Evolutionary conservation across 1,140 invertebrate species (phyloP).

Genomic region (Cydia amplana): DNA sequence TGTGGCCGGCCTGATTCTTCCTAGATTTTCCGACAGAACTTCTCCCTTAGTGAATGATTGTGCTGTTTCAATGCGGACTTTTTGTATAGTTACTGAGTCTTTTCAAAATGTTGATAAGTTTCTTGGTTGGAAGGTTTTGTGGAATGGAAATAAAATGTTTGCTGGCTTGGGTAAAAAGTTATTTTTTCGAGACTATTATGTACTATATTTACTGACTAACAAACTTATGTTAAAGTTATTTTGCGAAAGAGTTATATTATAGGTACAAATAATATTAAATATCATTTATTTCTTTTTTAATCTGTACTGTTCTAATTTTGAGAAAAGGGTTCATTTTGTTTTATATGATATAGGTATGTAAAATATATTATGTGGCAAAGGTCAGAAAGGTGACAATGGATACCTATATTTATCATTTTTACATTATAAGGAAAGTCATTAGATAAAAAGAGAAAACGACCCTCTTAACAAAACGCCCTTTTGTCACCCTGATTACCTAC

Average conservation of each 20-base stretch:
- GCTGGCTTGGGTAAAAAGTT: background rate
- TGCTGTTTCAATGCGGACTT: slow-evolving; percentile 67
- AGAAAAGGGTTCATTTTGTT: too few relatives aligned
- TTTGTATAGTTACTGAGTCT: slow-evolving; percentile 28
- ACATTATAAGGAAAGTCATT: slow-evolving; percentile 12
- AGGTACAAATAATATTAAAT: too few relatives aligned
- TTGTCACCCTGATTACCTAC: slow-evolving; percentile 40
- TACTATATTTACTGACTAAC: background rate
- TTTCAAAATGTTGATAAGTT: slow-evolving; percentile 32
- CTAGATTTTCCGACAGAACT: slow-evolving; percentile 44
- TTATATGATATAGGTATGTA: too few relatives aligned
- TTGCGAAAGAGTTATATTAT: too few relatives aligned
- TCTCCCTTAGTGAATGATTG: slow-evolving; percentile 73
- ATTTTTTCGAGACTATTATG: slow-evolving; percentile 7
- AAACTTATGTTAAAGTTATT: background rate
- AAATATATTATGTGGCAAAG: too few relatives aligned
- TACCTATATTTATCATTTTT: background rate
- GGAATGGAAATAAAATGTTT: slow-evolving; percentile 21
- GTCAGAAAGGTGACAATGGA: too few relatives aligned
- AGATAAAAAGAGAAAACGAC: slow-evolving; percentile 3
- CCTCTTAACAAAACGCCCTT: slow-evolving; percentile 42
- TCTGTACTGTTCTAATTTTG: too few relatives aligned
- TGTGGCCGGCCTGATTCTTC: slow-evolving; percentile 73
- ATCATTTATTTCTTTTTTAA: too few relatives aligned
- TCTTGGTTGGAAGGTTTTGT: slow-evolving; percentile 16